These are phyloP conservation scores for Lophura swinhoii DNA, from an alignment of 2,797 vertebrate genomes.

Conservation along the genomic window DNA sequence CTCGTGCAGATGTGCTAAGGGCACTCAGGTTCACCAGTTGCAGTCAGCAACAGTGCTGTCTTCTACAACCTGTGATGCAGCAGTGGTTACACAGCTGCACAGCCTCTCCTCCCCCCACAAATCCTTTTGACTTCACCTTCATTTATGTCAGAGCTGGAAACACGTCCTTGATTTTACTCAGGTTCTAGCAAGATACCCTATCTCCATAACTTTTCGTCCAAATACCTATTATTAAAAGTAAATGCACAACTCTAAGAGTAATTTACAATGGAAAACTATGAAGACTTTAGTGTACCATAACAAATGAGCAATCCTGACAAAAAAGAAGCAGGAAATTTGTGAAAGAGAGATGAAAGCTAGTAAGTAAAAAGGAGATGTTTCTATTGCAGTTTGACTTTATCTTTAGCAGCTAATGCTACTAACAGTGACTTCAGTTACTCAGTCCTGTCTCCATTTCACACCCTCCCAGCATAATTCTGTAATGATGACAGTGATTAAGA, in stretches of 20 bases:
- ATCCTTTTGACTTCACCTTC: background rate
- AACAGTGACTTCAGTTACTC: background rate
- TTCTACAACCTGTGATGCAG: constrained; percentile 5
- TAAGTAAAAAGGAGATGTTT: background rate
- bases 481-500: background rate
- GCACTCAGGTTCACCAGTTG: background rate
- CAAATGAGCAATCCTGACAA: background rate
- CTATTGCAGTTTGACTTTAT: background rate
- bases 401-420: too few species aligned
- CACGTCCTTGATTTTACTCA: background rate
- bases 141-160: background rate
- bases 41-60: background rate
- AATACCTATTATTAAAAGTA: background rate
- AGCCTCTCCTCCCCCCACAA: background rate
- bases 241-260: background rate
- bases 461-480: background rate
- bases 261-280: background rate
- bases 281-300: background rate
- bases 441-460: background rate
- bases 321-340: background rate
- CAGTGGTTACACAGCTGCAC: constrained; percentile 34
- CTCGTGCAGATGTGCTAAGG: constrained; percentile 21
- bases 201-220: background rate
- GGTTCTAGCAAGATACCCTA: background rate
- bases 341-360: background rate